Evolutionary conservation across 2,113 vertebrate genomes (phyloP).

Genomic region (Phoenicopterus ruber): DNA sequence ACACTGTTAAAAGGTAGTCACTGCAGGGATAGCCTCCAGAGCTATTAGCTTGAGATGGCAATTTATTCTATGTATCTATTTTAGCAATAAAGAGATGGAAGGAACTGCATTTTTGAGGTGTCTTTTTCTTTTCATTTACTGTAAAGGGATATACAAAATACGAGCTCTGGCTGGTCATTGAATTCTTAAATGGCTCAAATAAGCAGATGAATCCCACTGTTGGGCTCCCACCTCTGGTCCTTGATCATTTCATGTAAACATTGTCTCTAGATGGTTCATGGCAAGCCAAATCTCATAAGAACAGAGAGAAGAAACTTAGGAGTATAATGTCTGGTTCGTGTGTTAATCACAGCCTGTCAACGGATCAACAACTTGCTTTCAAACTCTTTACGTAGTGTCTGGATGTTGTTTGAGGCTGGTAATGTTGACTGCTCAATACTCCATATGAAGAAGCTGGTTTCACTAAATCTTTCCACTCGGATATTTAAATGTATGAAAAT

Average conservation of each 20-base stretch:
- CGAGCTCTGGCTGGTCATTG: fast-evolving
- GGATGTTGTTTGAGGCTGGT: neutral
- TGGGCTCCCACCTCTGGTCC: neutral
- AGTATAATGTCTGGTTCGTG: neutral
- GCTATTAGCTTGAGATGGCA: neutral
- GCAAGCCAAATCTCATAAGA: neutral
- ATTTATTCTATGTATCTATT: neutral
- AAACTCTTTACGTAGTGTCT: neutral
- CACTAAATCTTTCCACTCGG: neutral
- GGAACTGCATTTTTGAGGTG: neutral
- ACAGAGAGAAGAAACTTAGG: neutral
- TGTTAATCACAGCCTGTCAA: neutral
- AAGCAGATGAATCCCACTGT: neutral
- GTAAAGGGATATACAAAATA: neutral
- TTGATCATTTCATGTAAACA: neutral
- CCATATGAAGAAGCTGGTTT: neutral
- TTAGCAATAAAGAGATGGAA: neutral
- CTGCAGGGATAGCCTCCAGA: neutral
- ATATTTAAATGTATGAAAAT: conserved; percentile 6
- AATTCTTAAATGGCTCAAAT: neutral
- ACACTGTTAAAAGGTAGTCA: neutral
- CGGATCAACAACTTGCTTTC: neutral
- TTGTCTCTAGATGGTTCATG: neutral
- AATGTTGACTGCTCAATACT: neutral
- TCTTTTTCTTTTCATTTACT: neutral